Evolutionary conservation across 53 echinoderm and acorn worm genomes (phyloP), one percentile per base, ranked within the genome.

Genomic region (Hippasteria phrygiana): DNA sequence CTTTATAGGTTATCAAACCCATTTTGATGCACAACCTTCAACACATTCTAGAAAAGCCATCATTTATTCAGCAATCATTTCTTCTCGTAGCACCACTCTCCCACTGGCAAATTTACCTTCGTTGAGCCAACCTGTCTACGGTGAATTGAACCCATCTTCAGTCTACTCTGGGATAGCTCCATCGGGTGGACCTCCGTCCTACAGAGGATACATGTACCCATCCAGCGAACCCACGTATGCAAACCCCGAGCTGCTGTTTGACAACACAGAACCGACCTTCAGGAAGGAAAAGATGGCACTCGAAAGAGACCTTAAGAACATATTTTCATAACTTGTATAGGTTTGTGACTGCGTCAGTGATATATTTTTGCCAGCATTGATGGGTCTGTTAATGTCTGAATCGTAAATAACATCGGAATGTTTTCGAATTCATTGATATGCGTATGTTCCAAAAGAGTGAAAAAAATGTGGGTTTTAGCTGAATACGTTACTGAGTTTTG

Each of bases 221-320:
- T 32, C 75, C 72, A 72, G 72, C 45, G 75, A 75, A 33, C 85
- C 85, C 24, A 70, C 36, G 27, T 85, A 85, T 24, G 85, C 85
- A 8, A 85, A 85, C 39, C n/a, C 31, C 38, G 65, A 64, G 28
- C 33, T 14, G 18, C 56, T 85, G n/a, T 85, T 69, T 50, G 85
- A 50, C 69, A 20, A 71, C 10, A 69, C 70, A 0, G 70, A 46
- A 18, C 85, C 38, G 36, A 12, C 8, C 39, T 85, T 53, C 71
- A 31, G 71, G 35, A 47, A 71, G 7, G 85, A 85, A 43, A 85
- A 85, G 70, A 20, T 50, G 24, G 70, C 31, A 18, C 70, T 85
- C 5, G 85, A 85, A 43, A 36, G 85, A 85, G 85, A 85, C 53
- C 85, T 85, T 18, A 69, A 85, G 36, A 27, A 66, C 36, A 85